Evolutionary conservation across 30 jellyfish, hydroid and myxozoan genomes (phyloP).

Genomic region (Kudoa iwatai): DNA sequence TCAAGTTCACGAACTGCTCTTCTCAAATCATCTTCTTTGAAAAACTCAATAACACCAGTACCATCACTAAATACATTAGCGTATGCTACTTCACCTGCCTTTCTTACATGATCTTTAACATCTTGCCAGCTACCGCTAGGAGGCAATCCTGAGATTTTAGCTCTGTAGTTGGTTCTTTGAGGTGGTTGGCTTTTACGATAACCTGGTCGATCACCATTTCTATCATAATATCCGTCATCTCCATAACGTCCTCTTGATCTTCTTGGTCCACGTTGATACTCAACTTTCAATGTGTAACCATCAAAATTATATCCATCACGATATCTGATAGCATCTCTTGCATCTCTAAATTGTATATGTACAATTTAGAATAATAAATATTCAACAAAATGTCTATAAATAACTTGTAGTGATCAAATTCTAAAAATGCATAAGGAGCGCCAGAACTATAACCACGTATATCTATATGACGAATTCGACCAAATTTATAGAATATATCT

Average conservation of each 20-base stretch:
- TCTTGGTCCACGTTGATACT: too few species aligned
- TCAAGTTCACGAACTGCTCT: conserved; percentile 53
- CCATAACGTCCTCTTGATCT: too few species aligned
- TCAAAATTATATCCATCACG: conserved; percentile 59
- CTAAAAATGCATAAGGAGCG: conserved; percentile 52
- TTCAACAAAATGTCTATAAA: too few species aligned
- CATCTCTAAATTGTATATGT: too few species aligned
- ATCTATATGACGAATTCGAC: conserved; percentile 18
- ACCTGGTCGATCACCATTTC: too few species aligned
- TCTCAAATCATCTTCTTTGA: conserved; percentile 40
- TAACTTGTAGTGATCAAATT: conserved; percentile 46
- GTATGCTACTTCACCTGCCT: conserved; percentile 67
- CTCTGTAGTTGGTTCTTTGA: conserved; percentile 42
- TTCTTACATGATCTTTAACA: conserved; percentile 69
- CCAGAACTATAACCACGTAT: conserved; percentile 15
- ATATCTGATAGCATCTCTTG: conserved; percentile 66
- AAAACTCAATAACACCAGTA: conserved; percentile 50
- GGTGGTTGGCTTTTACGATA: too few species aligned
- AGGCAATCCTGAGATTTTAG: conserved; percentile 42
- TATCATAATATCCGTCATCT: too few species aligned
- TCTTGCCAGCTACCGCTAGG: conserved; percentile 95
- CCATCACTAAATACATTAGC: conserved; percentile 70
- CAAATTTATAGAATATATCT: too few species aligned
- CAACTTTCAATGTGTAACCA: conserved; percentile 24
- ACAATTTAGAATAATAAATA: too few species aligned